A percentile compares a stretch with the other conserved stretches of the same genome.
Evolutionary conservation across 2,888 invertebrate genomes (phyloP).

Genomic region (Ichneumoninae sp.): DNA sequence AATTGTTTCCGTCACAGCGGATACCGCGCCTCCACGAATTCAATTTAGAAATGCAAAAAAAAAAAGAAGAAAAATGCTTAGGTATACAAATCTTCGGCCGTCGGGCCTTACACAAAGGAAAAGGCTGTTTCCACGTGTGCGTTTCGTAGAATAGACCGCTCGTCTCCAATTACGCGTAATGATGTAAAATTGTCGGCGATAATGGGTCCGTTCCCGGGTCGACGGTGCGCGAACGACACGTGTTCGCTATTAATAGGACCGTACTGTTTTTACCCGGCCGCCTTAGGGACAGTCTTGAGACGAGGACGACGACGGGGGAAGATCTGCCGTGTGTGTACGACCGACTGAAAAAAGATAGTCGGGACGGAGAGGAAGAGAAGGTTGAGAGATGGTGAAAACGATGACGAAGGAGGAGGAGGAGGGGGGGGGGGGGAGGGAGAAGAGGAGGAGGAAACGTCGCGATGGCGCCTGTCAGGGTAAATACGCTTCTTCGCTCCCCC

Average conservation of each 20-base stretch:
- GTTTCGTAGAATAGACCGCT: conserved; percentile 58
- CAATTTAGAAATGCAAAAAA: conserved; percentile 5
- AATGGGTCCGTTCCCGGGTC: conserved; percentile 71
- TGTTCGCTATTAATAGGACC: conserved; percentile 79
- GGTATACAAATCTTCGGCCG: conserved; percentile 15
- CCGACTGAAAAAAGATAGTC: conserved; percentile 27
- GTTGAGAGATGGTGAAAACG: conserved; percentile 30
- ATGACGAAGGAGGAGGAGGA: conserved; percentile 28
- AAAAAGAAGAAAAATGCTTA: neutral
- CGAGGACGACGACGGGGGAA: conserved; percentile 38
- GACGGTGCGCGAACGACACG: conserved; percentile 71
- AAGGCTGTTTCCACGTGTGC: conserved; percentile 48
- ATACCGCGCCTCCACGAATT: neutral
- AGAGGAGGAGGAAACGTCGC: conserved; percentile 64
- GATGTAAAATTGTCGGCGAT: conserved; percentile 80
- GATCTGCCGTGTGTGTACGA: conserved; percentile 21
- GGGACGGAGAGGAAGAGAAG: conserved; percentile 51
- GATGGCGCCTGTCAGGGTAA: conserved; percentile 75
- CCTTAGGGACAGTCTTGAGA: conserved; percentile 47
- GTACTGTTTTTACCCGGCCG: conserved; percentile 72
- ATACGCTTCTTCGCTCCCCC: conserved; percentile 70
- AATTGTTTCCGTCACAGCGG: neutral
- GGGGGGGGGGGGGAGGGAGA: neutral
- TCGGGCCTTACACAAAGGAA: conserved; percentile 34
- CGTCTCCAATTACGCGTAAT: conserved; percentile 79